Base-by-base conservation (phyloP, 1,140 invertebrate species). In the Drosophila miranda region DNA sequence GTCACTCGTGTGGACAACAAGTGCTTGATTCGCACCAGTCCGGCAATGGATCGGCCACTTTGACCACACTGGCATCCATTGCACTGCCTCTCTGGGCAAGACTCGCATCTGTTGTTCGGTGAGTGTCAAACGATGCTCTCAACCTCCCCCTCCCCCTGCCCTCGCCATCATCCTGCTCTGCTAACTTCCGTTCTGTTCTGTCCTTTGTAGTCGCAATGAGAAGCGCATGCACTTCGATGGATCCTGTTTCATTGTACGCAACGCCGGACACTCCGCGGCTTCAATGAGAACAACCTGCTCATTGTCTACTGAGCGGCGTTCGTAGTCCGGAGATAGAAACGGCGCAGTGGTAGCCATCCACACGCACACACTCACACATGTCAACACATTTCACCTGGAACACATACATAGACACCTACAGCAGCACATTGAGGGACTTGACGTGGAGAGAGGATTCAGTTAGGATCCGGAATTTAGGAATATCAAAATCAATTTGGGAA, bases 11-110 rank as follows among this genome's bases (percentile, higher is more conserved):
- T 95, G 74, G 95, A 94, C 82, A 96, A 96, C 89, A 96, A 96
- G 84, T 96, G 96, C 87, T 94, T 95, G 61, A 83, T 97, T 72
- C 93, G 95, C 53, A 96, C 96, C 3, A 96, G 95, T 21, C 95
- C 96, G 94, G 93, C 54, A 96, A 96, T 89, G 95, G 96, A 14
- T 96, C 95, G 2, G 95, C 95, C 1, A 95, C 95, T 2, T 91
- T 97, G 38, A 96, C 95, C 6, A 96, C 95, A 6, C 96, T 0
- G 96, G 95, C 86, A 92, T 97, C 50, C 96, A 97, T 83, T 96
- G 95, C 91, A 97, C 96, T 1, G 96, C 96, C 6, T 96, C 95
- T 0, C 92, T 96, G 72, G 96, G 96, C 21, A 94, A 96, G 86
- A 96, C 0, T 94, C 95, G 46, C 96, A 97, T 92, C 91, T 97